phyloP scores from a whole-genome alignment of 2,888 invertebrate genomes.

The Microctonus aethiopoides region DNA sequence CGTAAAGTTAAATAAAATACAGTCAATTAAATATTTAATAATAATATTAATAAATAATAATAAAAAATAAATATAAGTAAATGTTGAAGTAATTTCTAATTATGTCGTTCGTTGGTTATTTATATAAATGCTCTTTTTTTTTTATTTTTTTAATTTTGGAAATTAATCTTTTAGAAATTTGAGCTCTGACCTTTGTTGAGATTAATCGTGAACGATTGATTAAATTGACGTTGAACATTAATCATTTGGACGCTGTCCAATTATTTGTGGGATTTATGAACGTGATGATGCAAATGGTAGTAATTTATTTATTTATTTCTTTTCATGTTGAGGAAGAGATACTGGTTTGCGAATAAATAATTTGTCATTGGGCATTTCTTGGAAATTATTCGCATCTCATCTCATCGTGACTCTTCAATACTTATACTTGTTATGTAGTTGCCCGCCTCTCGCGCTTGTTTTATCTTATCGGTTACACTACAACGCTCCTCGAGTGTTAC shows the following conservation, averaged over 20 bases:
- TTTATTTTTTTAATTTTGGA: no score
- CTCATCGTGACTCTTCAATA: constrained; percentile 25
- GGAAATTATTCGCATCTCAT: constrained; percentile 2
- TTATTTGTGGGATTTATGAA: constrained; percentile 22
- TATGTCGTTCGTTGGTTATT: no score
- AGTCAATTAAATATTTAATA: neutral
- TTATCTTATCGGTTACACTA: constrained; percentile 28
- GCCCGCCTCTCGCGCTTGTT: constrained; percentile 20
- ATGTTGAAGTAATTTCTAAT: no score
- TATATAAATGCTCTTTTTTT: no score
- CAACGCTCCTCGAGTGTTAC: neutral
- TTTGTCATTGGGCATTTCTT: constrained; percentile 15
- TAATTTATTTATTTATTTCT: no score
- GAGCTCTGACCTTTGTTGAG: neutral
- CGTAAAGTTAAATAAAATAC: neutral
- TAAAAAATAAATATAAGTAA: no score
- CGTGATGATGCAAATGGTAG: neutral
- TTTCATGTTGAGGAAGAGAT: no score
- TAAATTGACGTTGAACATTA: neutral
- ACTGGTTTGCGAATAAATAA: constrained; percentile 3
- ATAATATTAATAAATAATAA: no score
- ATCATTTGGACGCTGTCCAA: constrained; percentile 1
- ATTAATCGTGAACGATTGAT: neutral
- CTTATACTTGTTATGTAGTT: neutral
- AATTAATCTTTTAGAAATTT: neutral